A percentile compares a stretch with the other conserved stretches of the same genome.
These are phyloP conservation scores for Akabosia matsudoensis DNA, from an alignment of 1,140 invertebrate species.

Conservation along the genomic window DNA sequence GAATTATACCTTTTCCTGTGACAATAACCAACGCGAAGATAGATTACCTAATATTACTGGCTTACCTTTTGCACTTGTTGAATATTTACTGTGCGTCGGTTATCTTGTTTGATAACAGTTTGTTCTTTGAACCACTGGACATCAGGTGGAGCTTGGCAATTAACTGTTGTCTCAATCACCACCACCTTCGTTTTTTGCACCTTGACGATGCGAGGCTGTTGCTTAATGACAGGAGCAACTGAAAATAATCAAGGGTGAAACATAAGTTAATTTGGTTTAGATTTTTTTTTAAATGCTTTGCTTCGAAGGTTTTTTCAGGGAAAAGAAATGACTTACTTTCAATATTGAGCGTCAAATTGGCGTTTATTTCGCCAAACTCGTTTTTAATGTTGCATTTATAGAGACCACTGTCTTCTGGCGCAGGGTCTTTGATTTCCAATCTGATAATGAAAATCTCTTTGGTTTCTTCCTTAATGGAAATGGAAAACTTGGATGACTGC, in stretches of 20 bases:
- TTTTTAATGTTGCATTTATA: constrained; percentile 99
- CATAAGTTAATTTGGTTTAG: background rate
- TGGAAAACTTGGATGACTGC: constrained; percentile 74
- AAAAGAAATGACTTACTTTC: constrained; percentile 72
- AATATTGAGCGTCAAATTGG: constrained; percentile 94
- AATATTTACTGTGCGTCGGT: constrained; percentile 69
- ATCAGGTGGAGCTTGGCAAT: constrained; percentile 80
- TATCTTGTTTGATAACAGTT: constrained; percentile 70
- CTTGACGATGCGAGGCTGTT: constrained; percentile 83
- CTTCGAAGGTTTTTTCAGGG: background rate
- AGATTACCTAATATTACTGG: constrained; percentile 34
- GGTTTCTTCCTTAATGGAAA: constrained; percentile 71
- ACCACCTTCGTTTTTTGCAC: constrained; percentile 85
- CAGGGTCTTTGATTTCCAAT: constrained; percentile 86
- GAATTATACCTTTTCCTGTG: constrained; percentile 5
- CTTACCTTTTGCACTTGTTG: constrained; percentile 75
- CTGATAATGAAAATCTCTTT: constrained; percentile 85
- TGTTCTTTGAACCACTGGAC: constrained; percentile 86
- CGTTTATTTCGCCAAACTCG: constrained; percentile 88
- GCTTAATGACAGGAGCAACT: constrained; percentile 91
- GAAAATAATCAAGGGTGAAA: constrained; percentile 49
- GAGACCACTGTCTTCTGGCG: constrained; percentile 88
- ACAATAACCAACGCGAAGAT: background rate
- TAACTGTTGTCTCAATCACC: constrained; percentile 83
- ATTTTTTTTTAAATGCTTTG: background rate